Evolutionary conservation across 2,888 invertebrate genomes (phyloP), one percentile per base, ranked within the genome.

Genomic region (Trachelus iudaicus): DNA sequence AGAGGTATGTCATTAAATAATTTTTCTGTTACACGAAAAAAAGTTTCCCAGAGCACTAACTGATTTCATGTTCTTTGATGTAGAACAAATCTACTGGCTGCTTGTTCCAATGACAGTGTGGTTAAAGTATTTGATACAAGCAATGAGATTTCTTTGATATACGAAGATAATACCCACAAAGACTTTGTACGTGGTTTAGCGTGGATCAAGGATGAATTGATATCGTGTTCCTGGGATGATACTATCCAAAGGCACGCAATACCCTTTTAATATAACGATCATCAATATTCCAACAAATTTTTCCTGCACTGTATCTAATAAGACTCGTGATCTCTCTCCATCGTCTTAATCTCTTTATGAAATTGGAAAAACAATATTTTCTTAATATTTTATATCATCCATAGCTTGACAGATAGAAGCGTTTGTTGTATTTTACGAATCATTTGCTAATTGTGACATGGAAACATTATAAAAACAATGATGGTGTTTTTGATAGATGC

Each of bases 151-250:
- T 85, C 88, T 77, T 83, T 86, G 31, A 81, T 92, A 79, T 93
- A 93, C 83, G 90, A 91, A 81, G 92, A 92, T 85, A 86, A 89
- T 34, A 85, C 89, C 34, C 94, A 94, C 85, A 85, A 79, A 34
- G 93, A 93, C 83, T 93, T 93, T 87, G 94, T 94, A 15, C 92
- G 93, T 80, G 94, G 93, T 69, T 84, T 94, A 30, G 91, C 93
- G 6, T 95, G 94, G 94, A 87, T 89, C 79, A 88, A 92, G 69
- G 89, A 91, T 73, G 88, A 90, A 76, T 91, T 95, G 78, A 92
- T 93, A 82, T 93, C 94, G 4, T 94, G 94, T 89, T 93, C 94
- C 30, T 94, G 94, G 93, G 94, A 94, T 86, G 92, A 92, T 81
- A 89, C 90, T 83, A 87, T 94, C 56, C 84, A 92, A 33, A 89